phyloP scores from a whole-genome alignment of 2,888 invertebrate species.

The Gisinianus flammeolus region DNA sequence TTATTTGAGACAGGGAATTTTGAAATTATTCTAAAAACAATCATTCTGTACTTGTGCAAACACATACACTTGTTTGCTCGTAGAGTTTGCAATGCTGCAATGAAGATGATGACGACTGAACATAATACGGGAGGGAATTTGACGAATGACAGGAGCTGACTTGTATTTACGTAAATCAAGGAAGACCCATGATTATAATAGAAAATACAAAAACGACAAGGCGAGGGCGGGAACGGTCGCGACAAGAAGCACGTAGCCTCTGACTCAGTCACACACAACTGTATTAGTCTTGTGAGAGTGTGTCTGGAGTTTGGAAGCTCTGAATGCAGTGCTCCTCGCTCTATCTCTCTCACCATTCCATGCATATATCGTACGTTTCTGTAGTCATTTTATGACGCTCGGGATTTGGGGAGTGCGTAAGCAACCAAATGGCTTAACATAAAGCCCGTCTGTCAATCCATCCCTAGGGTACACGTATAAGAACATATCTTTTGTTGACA shows the following conservation, averaged over 20 bases:
- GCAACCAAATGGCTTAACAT: neutral
- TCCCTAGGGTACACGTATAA: slow-evolving; percentile 23
- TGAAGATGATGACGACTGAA: neutral
- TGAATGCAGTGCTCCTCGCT: neutral
- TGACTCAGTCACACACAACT: neutral
- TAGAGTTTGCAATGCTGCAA: too few species aligned
- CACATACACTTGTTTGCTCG: too few species aligned
- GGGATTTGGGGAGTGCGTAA: neutral
- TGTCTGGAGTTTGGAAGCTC: too few species aligned
- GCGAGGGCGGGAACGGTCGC: neutral
- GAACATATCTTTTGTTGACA: neutral
- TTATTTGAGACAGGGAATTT: neutral
- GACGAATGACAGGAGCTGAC: slow-evolving; percentile 2
- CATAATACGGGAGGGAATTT: too few species aligned
- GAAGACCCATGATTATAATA: neutral
- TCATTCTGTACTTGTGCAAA: too few species aligned
- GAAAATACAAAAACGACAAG: neutral
- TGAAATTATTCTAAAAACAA: too few species aligned
- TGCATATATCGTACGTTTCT: too few species aligned
- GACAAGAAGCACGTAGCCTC: neutral
- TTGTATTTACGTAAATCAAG: neutral
- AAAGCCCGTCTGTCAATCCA: slow-evolving; percentile 1
- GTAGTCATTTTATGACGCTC: slow-evolving; percentile 19
- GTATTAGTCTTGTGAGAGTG: too few species aligned
- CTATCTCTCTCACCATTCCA: too few species aligned